phyloP scores from a whole-genome alignment of 1,140 invertebrate species.

The Myzus persicae region DNA sequence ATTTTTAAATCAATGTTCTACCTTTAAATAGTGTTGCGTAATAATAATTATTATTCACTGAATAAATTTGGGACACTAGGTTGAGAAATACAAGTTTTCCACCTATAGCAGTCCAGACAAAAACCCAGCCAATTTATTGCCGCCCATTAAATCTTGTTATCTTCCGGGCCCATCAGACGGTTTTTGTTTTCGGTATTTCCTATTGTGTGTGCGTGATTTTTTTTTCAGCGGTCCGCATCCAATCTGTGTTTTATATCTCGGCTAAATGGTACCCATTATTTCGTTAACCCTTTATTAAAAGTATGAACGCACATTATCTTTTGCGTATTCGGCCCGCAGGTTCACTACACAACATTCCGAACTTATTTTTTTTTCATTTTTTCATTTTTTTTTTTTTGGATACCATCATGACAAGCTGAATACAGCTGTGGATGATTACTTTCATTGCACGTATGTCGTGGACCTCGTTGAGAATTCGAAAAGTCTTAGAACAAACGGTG shows the following conservation, averaged over 20 bases:
- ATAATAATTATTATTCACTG: slow-evolving; percentile 27
- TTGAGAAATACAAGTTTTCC: neutral
- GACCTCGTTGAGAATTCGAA: neutral
- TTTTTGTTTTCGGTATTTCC: slow-evolving; percentile 30
- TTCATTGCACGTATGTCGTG: neutral
- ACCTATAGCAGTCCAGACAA: slow-evolving; percentile 15
- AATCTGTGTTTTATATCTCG: slow-evolving; percentile 47
- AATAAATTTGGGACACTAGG: slow-evolving; percentile 7
- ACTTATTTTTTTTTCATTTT: neutral
- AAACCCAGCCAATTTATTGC: slow-evolving; percentile 20
- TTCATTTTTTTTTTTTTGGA: neutral
- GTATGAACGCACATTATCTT: slow-evolving; percentile 46
- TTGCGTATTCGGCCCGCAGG: slow-evolving; percentile 14
- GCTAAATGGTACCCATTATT: slow-evolving; percentile 24
- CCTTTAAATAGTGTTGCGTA: neutral
- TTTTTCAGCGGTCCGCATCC: neutral
- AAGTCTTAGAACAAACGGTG: neutral
- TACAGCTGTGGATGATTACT: neutral
- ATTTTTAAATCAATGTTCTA: neutral
- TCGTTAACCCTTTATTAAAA: slow-evolving; percentile 52
- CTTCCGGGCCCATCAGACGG: slow-evolving; percentile 27
- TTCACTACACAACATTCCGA: neutral
- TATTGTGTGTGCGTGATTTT: slow-evolving; percentile 27
- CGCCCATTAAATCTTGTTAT: slow-evolving; percentile 48
- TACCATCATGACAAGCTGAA: neutral